Conservation (phyloP, 2,797 vertebrate species). For the Thaleichthys pacificus region DNA sequence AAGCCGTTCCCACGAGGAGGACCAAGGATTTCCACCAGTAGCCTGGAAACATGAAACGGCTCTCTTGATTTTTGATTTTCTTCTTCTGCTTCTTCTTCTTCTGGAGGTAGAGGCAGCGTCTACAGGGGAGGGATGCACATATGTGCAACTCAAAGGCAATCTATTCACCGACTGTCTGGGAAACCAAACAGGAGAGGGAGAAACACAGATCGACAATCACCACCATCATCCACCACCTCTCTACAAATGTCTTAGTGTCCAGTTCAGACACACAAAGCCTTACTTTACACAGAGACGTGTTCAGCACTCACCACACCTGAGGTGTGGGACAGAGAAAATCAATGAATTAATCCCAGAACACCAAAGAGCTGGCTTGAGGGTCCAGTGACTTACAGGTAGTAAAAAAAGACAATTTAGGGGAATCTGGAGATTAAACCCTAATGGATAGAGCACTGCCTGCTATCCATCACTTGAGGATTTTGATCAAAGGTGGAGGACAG, state of each 20-base stretch:
- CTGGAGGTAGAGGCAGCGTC: background rate
- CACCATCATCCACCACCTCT: slow-evolving; percentile 35
- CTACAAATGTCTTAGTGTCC: background rate
- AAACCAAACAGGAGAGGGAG: slow-evolving; percentile 34
- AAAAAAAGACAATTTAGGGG: slow-evolving; percentile 37
- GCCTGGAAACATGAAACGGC: slow-evolving; percentile 58
- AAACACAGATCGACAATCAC: slow-evolving; percentile 26
- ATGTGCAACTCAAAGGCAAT: slow-evolving; percentile 71
- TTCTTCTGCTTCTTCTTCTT: slow-evolving; percentile 18
- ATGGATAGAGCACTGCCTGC: slow-evolving; percentile 6
- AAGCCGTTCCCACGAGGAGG: slow-evolving; percentile 64
- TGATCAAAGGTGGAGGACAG: slow-evolving; percentile 13
- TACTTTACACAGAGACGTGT: slow-evolving; percentile 29
- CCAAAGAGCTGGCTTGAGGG: slow-evolving; percentile 8
- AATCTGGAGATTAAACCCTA: slow-evolving; percentile 19
- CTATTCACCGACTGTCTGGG: slow-evolving; percentile 27
- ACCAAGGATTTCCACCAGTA: slow-evolving; percentile 54
- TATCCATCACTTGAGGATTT: slow-evolving; percentile 30
- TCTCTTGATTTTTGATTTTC: slow-evolving; percentile 23
- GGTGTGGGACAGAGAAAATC: slow-evolving; percentile 42
- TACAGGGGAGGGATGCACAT: slow-evolving; percentile 46
- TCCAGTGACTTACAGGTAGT: slow-evolving; percentile 28
- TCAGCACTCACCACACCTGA: slow-evolving; percentile 11
- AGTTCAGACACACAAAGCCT: slow-evolving; percentile 33
- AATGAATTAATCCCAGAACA: slow-evolving; percentile 46